Evolutionary conservation across 92 coral and sea anemone species (phyloP), one percentile per base, ranked within the genome.

Genomic region (Epizoanthus fatuus): DNA sequence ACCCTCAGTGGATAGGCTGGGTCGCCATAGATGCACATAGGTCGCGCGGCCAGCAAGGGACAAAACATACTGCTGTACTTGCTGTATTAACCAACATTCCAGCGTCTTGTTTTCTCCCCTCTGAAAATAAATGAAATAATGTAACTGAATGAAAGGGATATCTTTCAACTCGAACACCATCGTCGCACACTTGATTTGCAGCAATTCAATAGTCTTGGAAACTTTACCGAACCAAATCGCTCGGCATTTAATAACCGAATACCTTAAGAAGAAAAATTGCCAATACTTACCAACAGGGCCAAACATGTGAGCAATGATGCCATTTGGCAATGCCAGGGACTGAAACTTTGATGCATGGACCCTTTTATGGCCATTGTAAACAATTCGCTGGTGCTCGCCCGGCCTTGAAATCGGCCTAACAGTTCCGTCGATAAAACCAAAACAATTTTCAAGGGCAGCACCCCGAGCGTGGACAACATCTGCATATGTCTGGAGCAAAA

Each of bases 391-490:
- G 2, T 60, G 25, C 25, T 22, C 25, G 25, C 25, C 25, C 25
- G 25, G 25, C 25, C 25, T 22, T 22, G 25, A 22, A n/a, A 5
- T 60, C 67, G 22, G n/a, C 8, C 67, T 60, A 3, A 60, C 67
- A 60, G 67, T 60, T 5, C 1, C 67, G 8, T 78, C 83, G 45
- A 78, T 49, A 78, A 78, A 78, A 7, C 83, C 83, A 64, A 64
- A 78, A 37, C 83, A 78, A 16, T 22, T 78, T 7, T 78, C 52
- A 7, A 58, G 83, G 0, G 83, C 69, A 58, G 83, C 83, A 9
- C 83, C 69, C 59, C 35, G 52, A 7, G 44, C 53, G 35, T 78
- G 71, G 5, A 78, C 52, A 7, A 67, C 71, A 25, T 64, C 9
- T 3, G 47, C 83, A 78, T 56, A 78, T 4, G 20, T 42, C 42